phyloP scores from a whole-genome alignment of 2,797 vertebrate genomes.

The Echeneis naucrates region DNA sequence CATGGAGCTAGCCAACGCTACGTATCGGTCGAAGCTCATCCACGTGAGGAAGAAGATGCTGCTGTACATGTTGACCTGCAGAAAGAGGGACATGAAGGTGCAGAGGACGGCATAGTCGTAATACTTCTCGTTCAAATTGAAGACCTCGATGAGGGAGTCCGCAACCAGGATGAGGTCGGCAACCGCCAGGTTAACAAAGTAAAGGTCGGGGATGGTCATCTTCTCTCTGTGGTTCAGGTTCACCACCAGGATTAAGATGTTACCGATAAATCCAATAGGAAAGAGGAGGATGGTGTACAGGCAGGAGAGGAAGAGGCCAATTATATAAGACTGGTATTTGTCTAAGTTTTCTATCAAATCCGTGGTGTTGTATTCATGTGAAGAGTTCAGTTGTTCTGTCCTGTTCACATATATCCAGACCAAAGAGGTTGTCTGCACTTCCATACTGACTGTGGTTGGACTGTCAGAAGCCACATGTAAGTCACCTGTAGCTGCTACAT shows the following conservation, averaged over 20 bases:
- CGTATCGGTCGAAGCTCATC: constrained; percentile 99
- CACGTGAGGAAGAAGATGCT: constrained; percentile 99
- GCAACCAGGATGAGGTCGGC: constrained; percentile 97
- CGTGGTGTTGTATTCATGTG: constrained; percentile 80
- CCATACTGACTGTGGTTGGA: constrained; percentile 83
- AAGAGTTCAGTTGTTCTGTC: constrained; percentile 83
- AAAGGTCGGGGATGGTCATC: constrained; percentile 98
- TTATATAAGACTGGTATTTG: constrained; percentile 88
- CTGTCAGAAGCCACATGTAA: constrained; percentile 64
- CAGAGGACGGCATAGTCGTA: constrained; percentile 96
- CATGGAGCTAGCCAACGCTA: constrained; percentile 92
- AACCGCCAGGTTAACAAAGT: constrained; percentile 95
- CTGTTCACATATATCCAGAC: constrained; percentile 83
- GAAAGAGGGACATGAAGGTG: constrained; percentile 97
- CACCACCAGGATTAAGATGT: constrained; percentile 95
- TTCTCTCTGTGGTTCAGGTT: constrained; percentile 95
- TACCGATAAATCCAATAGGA: constrained; percentile 96
- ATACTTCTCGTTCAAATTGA: constrained; percentile 97
- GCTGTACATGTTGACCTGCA: constrained; percentile 99
- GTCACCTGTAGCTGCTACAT: constrained; percentile 77
- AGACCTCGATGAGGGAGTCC: constrained; percentile 97
- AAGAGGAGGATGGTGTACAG: constrained; percentile 97
- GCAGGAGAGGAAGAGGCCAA: constrained; percentile 94
- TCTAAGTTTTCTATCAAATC: constrained; percentile 71
- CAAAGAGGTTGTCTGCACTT: constrained; percentile 79